Evolutionary conservation across 1,140 invertebrate genomes (phyloP), one percentile per base, ranked within the genome.

Genomic region (Leptonema lineaticorne): DNA sequence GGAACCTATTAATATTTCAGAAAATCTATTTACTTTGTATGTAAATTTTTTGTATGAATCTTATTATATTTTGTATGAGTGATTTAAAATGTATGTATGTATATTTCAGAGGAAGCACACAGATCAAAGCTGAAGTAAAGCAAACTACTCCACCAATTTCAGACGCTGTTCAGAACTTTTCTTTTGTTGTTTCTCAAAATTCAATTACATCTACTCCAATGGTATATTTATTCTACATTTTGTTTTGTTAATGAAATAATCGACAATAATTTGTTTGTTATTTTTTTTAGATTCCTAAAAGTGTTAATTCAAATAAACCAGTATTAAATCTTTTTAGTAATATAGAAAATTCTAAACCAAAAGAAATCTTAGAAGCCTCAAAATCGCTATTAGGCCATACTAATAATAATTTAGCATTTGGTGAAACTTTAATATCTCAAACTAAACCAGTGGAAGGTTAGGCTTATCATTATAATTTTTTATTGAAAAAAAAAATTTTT

Each of bases 1-100:
- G 1, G 83, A 89, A 69, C 75, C 78, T 3, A 67, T 90, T 0
- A 57, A 77, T 0, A 66, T 82, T 8, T 78, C 79, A 5, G 69
- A 71, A 2, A 68, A 69, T 46, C 67, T 74, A 1, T 71, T 82
- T 66, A 78, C 76, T 11, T 75, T 69, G 79, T 81, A 72, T 20
- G 46, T 26, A 63, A n/a, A n/a, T n/a, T n/a, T n/a, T n/a, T n/a
- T n/a, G 28, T 60, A 26, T 63, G 37, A 28, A 3, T 24, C 62
- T 11, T 26, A 3, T 11, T 18, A 37, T 46, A 26, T 18, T 3
- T 48, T 26, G 60, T 67, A 56, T 62, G 9, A 60, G n/a, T 50
- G 4, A 64, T 56, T 50, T 16, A 20, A 50, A 66, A 69, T 58
- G 37, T 18, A 62, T 63, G 11, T 58, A 48, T 58, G 0, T 53